These are phyloP conservation scores for Drosophila ironensis DNA, from an alignment of 1,140 invertebrate species.

Conservation along the genomic window DNA sequence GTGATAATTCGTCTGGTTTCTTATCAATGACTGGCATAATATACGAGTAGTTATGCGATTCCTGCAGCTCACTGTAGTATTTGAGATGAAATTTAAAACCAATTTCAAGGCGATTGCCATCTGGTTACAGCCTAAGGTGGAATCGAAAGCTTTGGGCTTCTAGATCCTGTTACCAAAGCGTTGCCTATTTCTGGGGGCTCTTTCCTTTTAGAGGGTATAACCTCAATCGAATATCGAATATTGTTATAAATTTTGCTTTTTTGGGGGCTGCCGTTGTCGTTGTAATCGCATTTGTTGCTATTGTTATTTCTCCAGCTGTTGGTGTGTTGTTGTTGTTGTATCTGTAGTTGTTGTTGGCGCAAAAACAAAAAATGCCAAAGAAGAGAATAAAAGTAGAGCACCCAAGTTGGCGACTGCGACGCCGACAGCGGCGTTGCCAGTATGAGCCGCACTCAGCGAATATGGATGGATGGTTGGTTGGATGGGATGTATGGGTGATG, in stretches of 20 bases:
- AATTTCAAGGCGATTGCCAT: too few species aligned
- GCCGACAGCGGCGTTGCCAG: constrained; percentile 33
- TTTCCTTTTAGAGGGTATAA: neutral
- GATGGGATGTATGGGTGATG: neutral
- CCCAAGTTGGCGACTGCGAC: constrained; percentile 46
- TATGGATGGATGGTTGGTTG: neutral
- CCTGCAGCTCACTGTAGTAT: too few species aligned
- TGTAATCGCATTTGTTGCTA: constrained; percentile 70
- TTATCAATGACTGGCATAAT: too few species aligned
- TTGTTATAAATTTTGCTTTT: constrained; percentile 40
- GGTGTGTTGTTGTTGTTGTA: constrained; percentile 67
- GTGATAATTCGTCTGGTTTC: too few species aligned
- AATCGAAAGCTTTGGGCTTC: too few species aligned
- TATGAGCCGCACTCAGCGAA: constrained; percentile 55
- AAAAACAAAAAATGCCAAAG: constrained; percentile 67
- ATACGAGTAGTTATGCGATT: too few species aligned
- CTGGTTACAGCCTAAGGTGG: too few species aligned
- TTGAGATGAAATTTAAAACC: too few species aligned
- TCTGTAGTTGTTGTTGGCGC: constrained; percentile 64
- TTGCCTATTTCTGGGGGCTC: neutral
- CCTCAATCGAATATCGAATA: neutral
- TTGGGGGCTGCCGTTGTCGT: constrained; percentile 36
- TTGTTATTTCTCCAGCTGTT: too few species aligned
- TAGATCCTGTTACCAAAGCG: neutral
- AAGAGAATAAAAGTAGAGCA: constrained; percentile 76